phyloP scores from a whole-genome alignment of 2,888 invertebrate genomes.

The Polymixis lichenea region DNA sequence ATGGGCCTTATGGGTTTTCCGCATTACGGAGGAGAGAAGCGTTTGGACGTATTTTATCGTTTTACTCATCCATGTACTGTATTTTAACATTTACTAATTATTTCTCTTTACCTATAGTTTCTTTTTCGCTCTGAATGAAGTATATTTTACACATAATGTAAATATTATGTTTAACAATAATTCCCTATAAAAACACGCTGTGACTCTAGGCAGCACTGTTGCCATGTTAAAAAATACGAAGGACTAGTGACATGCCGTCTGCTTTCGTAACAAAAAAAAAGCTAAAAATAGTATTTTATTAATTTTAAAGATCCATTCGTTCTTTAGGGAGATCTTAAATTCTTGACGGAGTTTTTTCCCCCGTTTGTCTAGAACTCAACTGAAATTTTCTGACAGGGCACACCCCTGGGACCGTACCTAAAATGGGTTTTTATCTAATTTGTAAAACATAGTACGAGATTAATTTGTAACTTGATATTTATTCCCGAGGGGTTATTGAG shows the following conservation, averaged over 20 bases:
- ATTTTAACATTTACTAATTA: too few species aligned
- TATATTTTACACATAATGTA: neutral
- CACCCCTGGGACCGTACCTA: conserved; percentile 24
- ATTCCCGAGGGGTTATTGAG: conserved; percentile 19
- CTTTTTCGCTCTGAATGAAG: neutral
- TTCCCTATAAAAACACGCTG: neutral
- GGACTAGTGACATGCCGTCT: neutral
- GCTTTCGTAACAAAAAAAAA: neutral
- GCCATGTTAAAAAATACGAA: neutral
- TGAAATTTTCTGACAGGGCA: conserved; percentile 40
- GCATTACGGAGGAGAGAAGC: neutral
- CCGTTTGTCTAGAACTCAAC: conserved; percentile 15
- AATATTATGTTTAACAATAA: neutral
- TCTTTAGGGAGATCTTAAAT: conserved; percentile 39
- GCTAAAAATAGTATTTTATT: conserved; percentile 13
- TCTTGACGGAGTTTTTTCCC: conserved; percentile 24
- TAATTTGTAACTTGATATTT: conserved; percentile 45
- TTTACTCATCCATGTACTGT: neutral
- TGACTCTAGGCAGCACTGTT: neutral
- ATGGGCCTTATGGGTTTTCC: neutral
- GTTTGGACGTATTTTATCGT: neutral
- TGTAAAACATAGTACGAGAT: conserved; percentile 56
- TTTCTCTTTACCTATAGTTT: too few species aligned
- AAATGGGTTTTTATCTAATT: conserved; percentile 59
- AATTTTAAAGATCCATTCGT: conserved; percentile 4